Evolutionary conservation across 2,888 invertebrate genomes (phyloP), one percentile per base, ranked within the genome.

Genomic region (Deilephila porcellus): DNA sequence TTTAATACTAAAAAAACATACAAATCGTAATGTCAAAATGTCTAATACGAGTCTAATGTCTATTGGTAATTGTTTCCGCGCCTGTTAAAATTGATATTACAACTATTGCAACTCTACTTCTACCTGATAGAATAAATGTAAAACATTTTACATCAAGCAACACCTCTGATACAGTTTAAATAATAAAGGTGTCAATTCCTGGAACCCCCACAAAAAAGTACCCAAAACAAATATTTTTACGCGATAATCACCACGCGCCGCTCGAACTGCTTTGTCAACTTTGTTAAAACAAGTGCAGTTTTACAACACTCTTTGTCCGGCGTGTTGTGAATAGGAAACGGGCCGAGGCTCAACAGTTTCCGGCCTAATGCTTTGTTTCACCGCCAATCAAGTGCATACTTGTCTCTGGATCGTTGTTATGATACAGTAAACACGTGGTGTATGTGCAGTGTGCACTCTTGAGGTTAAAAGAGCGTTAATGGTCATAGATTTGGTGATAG

Each of bases 311-410:
- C 83, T 88, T 89, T 89, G 88, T 82, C 86, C 82, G 82, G 79
- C 76, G 74, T 73, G 78, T 78, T 82, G 82, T 86, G 85, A 86
- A 83, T 86, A 83, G 85, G 86, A 84, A 85, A 82, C 81, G 76
- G 77, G 81, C 78, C 82, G 81, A 83, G 83, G 79, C 79, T 76
- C 56, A 79, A 81, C 79, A 82, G 71, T 60, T 59, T 60, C 60
- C 71, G 71, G 67, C 4, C 20, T 37, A 37, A 17, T 52, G 71
- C n/a, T 25, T 67, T 52, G 52, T 67, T 52, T 67, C 45, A 6
- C 56, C 56, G 56, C 45, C 20, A 67, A 67, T 67, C 25, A 52
- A 67, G 67, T 67, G 52, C 25, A 25, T 45, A 67, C 67, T 67
- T 67, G 67, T 67, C 17, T 52, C 45, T n/a, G 14, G 20, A 45